Base-by-base conservation (phyloP, 2,888 invertebrate genomes). In the Synergus itoensis region DNA sequence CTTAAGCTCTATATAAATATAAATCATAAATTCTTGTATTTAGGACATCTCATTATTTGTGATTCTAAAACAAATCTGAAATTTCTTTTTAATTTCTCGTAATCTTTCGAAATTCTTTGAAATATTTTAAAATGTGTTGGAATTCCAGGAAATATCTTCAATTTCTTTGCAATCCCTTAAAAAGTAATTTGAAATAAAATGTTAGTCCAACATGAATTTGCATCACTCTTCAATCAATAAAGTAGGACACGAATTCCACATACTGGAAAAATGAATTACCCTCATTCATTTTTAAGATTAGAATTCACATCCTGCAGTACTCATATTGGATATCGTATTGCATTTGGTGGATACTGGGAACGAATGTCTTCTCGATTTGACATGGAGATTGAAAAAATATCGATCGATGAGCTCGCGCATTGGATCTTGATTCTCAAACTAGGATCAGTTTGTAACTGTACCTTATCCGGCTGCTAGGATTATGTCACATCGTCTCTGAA, bases 391-490 rank as follows among this genome's bases (percentile, higher is more conserved):
- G 41, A 60, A 57, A 21, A 60, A 60, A 73, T 45, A 60, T 41
- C 73, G 73, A 62, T 62, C 73, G 43, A n/a, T 63, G 43, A 45
- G 53, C 53, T 76, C 40, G 18, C 40, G 41, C 45, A 43, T 48
- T 18, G 69, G 21, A 69, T 79, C 79, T 48, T 14, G 62, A 79
- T 14, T 16, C 43, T 40, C 1, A 28, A n/a, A 60, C 57, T n/a
- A 16, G 65, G 69, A 69, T 57, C 62, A 45, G 45, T 14, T 67
- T 48, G 73, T 79, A 79, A 77, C 79, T 69, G 79, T 79, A 77
- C 63, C 65, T 77, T 77, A 53, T 77, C 79, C 79, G 79, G 63
- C 48, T 43, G 57, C 45, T 60, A 60, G 64, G 48, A 76, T 76
- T 48, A 79, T 69, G 77, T 79, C 67, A 75, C 76, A 43, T 40